Conservation (phyloP, 1,140 invertebrate species). For the Drosophila lacertosa region DNA sequence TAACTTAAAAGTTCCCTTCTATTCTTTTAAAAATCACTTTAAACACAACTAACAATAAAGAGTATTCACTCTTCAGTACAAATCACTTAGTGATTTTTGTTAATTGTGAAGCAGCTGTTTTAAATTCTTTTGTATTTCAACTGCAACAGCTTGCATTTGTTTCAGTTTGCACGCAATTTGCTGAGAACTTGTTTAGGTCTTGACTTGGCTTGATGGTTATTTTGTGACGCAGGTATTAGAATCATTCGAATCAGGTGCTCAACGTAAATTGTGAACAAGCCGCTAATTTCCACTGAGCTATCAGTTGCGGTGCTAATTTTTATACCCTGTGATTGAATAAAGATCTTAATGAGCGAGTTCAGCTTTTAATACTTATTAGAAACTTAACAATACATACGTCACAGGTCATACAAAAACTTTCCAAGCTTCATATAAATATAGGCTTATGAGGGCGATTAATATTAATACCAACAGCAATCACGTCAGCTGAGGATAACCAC, state of each 20-base stretch:
- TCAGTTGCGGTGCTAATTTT: conserved; percentile 27
- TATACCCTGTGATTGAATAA: conserved; percentile 6
- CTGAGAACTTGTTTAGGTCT: conserved; percentile 7
- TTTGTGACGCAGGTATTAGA: not conserved
- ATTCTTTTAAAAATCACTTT: too few relatives aligned
- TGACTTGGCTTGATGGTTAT: conserved; percentile 5
- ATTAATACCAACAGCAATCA: not conserved
- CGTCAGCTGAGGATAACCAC: not conserved
- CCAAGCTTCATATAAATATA: not conserved
- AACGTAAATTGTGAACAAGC: conserved; percentile 58
- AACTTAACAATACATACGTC: not conserved
- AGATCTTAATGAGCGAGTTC: not conserved
- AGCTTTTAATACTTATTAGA: not conserved
- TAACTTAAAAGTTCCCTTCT: too few relatives aligned
- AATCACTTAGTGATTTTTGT: not conserved
- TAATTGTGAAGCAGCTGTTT: conserved; percentile 7
- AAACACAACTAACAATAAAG: too few relatives aligned
- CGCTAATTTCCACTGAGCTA: conserved; percentile 56
- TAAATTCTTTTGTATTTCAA: not conserved
- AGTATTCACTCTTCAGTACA: not conserved
- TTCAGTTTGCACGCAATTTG: conserved; percentile 30
- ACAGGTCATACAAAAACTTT: too few relatives aligned
- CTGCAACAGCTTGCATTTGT: conserved; percentile 4
- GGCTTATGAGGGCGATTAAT: not conserved
- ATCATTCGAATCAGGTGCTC: conserved; percentile 32